Base-by-base conservation (phyloP, 2,888 invertebrate species). In the Catocala sponsa region DNA sequence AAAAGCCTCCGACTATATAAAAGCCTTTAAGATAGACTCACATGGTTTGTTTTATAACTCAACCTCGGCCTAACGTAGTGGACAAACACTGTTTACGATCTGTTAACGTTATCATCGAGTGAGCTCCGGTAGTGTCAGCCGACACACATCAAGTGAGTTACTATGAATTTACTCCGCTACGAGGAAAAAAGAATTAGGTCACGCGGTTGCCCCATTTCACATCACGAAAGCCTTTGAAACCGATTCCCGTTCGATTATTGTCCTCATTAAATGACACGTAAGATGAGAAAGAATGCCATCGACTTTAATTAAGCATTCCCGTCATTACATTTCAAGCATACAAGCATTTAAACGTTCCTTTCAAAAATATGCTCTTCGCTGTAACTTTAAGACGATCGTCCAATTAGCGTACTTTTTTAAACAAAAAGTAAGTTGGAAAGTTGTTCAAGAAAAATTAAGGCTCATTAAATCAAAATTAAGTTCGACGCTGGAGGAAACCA, bases 31-130 rank as follows among this genome's bases (percentile, higher is more conserved):
- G 79, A 80, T 81, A 79, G 72, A 65, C 72, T 68, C 65, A 65
- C 76, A 77, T 75, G 74, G 74, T 71, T 76, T 80, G 74, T 76
- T 79, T 79, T 80, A 79, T 78, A 78, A 61, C 74, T 70, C 62
- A 69, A 65, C 68, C 60, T 63, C 59, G 69, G 50, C 63, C 54
- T 59, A 66, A 63, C 62, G 63, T 49, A 70, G 70, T 68, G 70
- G 76, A 73, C 74, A 70, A 68, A 68, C 69, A 74, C 58, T 55
- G 56, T 76, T 79, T 81, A 83, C 59, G 79, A 80, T 66, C 73
- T 77, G 74, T 77, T 77, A 78, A 74, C 70, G 71, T 69, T 78
- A 78, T 80, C 78, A 74, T 54, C 53, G 63, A 65, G 42, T 33
- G 54, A 76, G 55, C 6, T 50, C 33, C 42, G 10, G 33, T 43